A percentile compares a stretch with the other conserved stretches of the same genome.
phyloP scores from a whole-genome alignment of 2,113 vertebrate species.

The Rattus norvegicus region GRCr8 NC_086021.1:36396501-36397000 shows the following conservation, averaged over 20 bases:
- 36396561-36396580: slow-evolving; percentile 90
- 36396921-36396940: background rate
- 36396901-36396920: background rate
- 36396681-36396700: background rate
- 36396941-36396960: slow-evolving; percentile 98
- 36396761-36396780: background rate
- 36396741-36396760: background rate
- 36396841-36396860: background rate
- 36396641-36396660: background rate
- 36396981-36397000: slow-evolving; percentile 99
- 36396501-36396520: slow-evolving; percentile 99
- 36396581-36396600: background rate
- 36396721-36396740: background rate
- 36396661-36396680: background rate
- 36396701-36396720: background rate
- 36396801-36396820: background rate
- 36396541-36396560: slow-evolving; percentile 98
- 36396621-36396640: background rate
- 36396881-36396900: background rate
- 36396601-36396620: background rate
- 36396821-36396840: background rate
- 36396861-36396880: background rate
- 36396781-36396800: background rate
- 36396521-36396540: slow-evolving; percentile 99
- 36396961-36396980: slow-evolving; percentile 98